These are phyloP conservation scores for Micoletzkya japonica DNA, from an alignment of 2,888 invertebrate genomes.

Conservation along the genomic window DNA sequence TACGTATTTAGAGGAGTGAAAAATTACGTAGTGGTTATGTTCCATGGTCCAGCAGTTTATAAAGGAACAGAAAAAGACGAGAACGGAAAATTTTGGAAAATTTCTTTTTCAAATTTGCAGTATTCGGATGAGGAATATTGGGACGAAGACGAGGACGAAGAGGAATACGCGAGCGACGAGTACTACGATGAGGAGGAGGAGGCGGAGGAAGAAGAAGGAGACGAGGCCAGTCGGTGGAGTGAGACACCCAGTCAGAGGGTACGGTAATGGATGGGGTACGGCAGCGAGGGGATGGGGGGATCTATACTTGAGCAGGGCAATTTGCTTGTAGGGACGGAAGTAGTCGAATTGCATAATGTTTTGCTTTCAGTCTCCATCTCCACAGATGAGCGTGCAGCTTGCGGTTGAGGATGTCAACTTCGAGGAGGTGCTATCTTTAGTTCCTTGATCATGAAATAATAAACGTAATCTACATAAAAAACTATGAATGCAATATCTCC, in stretches of 20 bases:
- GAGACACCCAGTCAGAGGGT: constrained; percentile 13
- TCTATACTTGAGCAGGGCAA: too few species aligned
- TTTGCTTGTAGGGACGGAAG: too few species aligned
- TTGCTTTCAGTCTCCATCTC: too few species aligned
- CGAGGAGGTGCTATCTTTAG: too few species aligned
- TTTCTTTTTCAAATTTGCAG: constrained; percentile 17
- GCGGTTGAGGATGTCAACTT: too few species aligned
- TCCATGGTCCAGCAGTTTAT: background rate
- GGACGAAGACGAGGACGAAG: constrained; percentile 47
- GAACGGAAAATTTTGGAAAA: background rate
- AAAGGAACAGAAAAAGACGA: background rate
- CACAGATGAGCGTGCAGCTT: too few species aligned
- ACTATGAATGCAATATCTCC: too few species aligned
- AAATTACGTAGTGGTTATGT: background rate
- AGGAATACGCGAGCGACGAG: constrained; percentile 29
- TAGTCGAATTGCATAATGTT: too few species aligned
- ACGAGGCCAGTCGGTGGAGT: constrained; percentile 30
- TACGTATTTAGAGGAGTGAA: background rate
- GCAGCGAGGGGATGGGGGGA: too few species aligned
- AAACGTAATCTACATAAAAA: too few species aligned
- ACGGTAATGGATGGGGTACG: background rate
- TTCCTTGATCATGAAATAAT: too few species aligned
- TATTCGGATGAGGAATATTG: constrained; percentile 47
- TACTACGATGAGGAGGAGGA: constrained; percentile 31
- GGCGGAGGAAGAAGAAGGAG: constrained; percentile 34